Evolutionary conservation across 2,888 invertebrate genomes (phyloP), one percentile per base, ranked within the genome.

Genomic region (Xestia sexstrigata): DNA sequence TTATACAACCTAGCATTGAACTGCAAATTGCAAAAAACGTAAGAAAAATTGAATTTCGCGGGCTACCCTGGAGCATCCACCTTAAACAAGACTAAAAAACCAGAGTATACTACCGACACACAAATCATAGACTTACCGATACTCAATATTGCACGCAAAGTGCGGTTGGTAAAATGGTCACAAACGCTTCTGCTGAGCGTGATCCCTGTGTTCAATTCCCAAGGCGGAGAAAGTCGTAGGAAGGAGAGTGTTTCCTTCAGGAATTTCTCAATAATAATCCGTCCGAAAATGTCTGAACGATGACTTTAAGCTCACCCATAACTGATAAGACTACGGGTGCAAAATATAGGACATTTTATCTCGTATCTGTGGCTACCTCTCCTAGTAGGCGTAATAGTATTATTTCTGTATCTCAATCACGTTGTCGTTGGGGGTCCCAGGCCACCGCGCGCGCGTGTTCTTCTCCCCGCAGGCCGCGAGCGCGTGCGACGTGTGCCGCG

Each of bases 401-500:
- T n/a, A 39, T n/a, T n/a, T n/a, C 23, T n/a, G 15, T 39, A 42
- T 65, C n/a, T 42, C n/a, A n/a, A 63, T n/a, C n/a, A n/a, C n/a
- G n/a, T n/a, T n/a, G n/a, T n/a, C n/a, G n/a, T n/a, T n/a, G n/a
- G n/a, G n/a, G n/a, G n/a, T n/a, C n/a, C n/a, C 30, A 98, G 98
- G 98, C 89, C 98, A 98, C 89, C 97, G 98, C 91, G 99, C 98
- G 1, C 97, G 98, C 86, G 97, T 98, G 87, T 99, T 99, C 95
- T 99, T 98, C 95, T 97, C 97, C 83, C 97, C 98, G 7, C 97
- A 97, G 69, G 95, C 96, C 80, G 97, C 98, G 55, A 98, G 98
- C 2, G 96, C 98, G 30, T 99, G 99, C 93, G 98, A 99, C 95
- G 98, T 99, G 90, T 99, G 99, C 91, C 98, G 98, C 88, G 91